A percentile compares a stretch with the other conserved stretches of the same genome.
Evolutionary conservation across 2,797 vertebrate genomes (phyloP).

Genomic region (Staurois parvus): DNA sequence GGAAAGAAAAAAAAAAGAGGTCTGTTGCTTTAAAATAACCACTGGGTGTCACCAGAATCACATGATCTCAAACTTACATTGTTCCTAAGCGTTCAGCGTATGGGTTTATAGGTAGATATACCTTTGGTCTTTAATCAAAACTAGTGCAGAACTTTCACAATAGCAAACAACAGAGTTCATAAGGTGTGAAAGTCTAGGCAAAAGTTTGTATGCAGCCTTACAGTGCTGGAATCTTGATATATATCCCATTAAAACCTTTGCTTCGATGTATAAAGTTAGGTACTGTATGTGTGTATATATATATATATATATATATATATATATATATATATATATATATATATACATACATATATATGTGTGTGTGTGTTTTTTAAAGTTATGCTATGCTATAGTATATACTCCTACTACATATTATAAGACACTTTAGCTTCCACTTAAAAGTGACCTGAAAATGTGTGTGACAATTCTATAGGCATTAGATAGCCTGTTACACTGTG

Average conservation of each 20-base stretch:
- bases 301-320: too few species aligned
- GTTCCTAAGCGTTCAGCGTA: neutral
- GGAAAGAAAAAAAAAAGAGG: neutral
- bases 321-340: too few species aligned
- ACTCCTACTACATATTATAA: too few species aligned
- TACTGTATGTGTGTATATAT: too few species aligned
- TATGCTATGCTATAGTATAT: too few species aligned
- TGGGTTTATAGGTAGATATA: neutral
- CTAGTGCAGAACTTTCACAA: neutral
- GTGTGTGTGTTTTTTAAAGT: too few species aligned
- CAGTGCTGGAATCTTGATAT: neutral
- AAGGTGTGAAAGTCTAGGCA: neutral
- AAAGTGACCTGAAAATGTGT: too few species aligned
- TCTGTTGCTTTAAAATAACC: neutral
- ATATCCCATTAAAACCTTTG: neutral
- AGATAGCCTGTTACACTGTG: too few species aligned
- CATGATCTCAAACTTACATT: neutral
- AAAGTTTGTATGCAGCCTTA: neutral
- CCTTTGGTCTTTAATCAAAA: neutral
- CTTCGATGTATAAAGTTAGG: too few species aligned
- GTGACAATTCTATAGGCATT: too few species aligned
- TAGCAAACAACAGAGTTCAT: neutral
- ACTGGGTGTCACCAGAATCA: slow-evolving; percentile 33
- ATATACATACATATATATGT: too few species aligned
- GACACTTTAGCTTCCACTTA: too few species aligned